Conservation (phyloP, 2,888 invertebrate species). For the Scaptomyza cyrtandrae region DNA sequence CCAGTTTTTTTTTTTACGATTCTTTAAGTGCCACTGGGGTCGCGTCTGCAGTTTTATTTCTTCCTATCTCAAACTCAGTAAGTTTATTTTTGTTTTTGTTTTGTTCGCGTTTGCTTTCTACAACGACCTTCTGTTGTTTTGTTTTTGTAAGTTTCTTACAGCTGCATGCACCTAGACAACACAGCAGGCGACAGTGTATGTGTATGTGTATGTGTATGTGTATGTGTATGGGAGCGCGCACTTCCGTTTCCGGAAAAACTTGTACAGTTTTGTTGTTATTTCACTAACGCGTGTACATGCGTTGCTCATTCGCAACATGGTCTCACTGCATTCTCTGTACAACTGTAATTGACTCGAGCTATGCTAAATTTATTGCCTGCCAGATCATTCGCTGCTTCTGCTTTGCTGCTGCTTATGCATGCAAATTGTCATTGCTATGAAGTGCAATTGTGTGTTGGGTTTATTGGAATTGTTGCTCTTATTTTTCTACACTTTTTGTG, state of each 20-base stretch:
- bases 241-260: conserved; percentile 50
- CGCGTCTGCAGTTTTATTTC: conserved; percentile 26
- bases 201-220: conserved; percentile 17
- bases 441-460: conserved; percentile 47
- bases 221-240: conserved; percentile 15
- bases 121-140: conserved; percentile 39
- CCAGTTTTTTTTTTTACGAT: conserved; percentile 54
- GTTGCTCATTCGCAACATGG: conserved; percentile 59
- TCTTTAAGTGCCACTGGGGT: conserved; percentile 62
- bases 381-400: conserved; percentile 29
- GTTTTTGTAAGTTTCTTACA: conserved; percentile 44
- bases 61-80: not conserved
- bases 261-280: conserved; percentile 20
- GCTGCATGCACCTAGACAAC: conserved; percentile 59
- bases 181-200: conserved; percentile 32
- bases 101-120: conserved; percentile 28
- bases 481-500: conserved; percentile 32
- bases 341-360: conserved; percentile 72
- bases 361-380: conserved; percentile 73
- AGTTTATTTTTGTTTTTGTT: conserved; percentile 18
- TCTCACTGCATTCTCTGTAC: conserved; percentile 31
- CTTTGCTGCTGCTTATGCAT: conserved; percentile 63
- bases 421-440: conserved; percentile 70
- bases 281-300: conserved; percentile 17
- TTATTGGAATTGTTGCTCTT: conserved; percentile 23